phyloP scores from a whole-genome alignment of 2,888 invertebrate species.

The Tridacna crocea region DNA sequence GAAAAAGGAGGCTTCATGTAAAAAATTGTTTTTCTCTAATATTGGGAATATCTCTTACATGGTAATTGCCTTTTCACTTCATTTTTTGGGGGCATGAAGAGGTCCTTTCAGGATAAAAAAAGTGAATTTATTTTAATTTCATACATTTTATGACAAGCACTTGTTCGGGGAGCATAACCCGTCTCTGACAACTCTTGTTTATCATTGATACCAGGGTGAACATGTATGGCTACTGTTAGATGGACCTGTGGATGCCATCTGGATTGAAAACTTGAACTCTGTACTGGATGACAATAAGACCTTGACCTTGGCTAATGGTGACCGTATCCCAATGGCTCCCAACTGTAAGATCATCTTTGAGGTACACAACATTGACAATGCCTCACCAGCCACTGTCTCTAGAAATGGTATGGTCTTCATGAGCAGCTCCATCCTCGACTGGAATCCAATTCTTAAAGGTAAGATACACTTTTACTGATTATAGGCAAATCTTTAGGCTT shows the following conservation, averaged over 20 bases:
- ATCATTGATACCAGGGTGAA: slow-evolving; percentile 78
- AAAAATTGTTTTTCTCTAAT: too few species aligned
- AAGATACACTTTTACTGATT: background rate
- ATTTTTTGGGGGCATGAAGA: too few species aligned
- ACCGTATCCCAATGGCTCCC: slow-evolving; percentile 84
- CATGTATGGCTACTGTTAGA: slow-evolving; percentile 84
- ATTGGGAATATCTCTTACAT: too few species aligned
- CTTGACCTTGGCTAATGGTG: slow-evolving; percentile 85
- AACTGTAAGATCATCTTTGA: slow-evolving; percentile 85
- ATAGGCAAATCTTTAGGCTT: too few species aligned
- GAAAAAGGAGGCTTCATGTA: too few species aligned
- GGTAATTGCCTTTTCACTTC: too few species aligned
- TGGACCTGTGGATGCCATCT: slow-evolving; percentile 85
- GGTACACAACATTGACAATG: slow-evolving; percentile 85
- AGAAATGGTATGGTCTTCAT: slow-evolving; percentile 89
- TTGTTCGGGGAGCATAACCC: too few species aligned
- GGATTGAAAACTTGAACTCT: slow-evolving; percentile 85
- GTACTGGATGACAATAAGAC: slow-evolving; percentile 85
- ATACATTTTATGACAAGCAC: too few species aligned
- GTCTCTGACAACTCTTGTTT: too few species aligned
- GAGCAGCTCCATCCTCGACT: slow-evolving; percentile 97
- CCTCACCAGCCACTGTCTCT: slow-evolving; percentile 85
- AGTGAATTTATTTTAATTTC: too few species aligned
- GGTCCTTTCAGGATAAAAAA: too few species aligned
- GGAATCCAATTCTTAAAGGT: slow-evolving; percentile 95